Conservation (phyloP, 2,113 vertebrate genomes). For the Microcebus griseorufus region DNA sequence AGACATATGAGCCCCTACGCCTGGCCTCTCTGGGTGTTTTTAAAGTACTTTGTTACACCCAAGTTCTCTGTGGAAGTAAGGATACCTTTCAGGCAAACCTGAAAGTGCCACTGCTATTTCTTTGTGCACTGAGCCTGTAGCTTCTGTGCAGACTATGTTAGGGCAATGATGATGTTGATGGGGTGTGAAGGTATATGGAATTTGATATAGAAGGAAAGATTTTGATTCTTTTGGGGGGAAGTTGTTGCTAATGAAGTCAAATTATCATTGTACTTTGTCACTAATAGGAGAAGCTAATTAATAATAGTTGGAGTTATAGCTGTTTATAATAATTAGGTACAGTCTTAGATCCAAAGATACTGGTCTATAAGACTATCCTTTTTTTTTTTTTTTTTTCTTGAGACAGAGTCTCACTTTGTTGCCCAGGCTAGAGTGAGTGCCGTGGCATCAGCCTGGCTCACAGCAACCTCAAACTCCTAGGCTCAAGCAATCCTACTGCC, state of each 20-base stretch:
- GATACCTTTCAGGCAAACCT: not conserved
- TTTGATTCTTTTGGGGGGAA: not conserved
- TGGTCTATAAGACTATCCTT: not conserved
- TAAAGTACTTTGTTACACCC: not conserved
- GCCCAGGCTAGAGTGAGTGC: too few relatives aligned
- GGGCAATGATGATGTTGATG: not conserved
- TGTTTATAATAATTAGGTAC: constrained; percentile 2
- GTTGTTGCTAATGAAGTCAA: not conserved
- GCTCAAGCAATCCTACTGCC: too few relatives aligned
- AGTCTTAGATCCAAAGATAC: not conserved
- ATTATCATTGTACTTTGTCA: not conserved
- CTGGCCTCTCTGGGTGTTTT: not conserved
- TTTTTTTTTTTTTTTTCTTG: too few relatives aligned
- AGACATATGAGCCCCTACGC: too few relatives aligned
- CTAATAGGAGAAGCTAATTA: not conserved
- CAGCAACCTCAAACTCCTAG: too few relatives aligned
- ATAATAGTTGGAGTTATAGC: not conserved
- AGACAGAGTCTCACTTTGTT: too few relatives aligned
- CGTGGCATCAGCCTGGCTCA: too few relatives aligned
- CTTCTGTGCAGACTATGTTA: not conserved
- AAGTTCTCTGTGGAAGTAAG: not conserved
- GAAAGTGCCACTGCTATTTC: not conserved
- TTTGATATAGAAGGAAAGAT: constrained; percentile 8
- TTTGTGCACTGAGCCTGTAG: not conserved
- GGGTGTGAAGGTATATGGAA: not conserved